Evolutionary conservation across 2,113 vertebrate genomes (phyloP).

Genomic region (Macquaria australasica): DNA sequence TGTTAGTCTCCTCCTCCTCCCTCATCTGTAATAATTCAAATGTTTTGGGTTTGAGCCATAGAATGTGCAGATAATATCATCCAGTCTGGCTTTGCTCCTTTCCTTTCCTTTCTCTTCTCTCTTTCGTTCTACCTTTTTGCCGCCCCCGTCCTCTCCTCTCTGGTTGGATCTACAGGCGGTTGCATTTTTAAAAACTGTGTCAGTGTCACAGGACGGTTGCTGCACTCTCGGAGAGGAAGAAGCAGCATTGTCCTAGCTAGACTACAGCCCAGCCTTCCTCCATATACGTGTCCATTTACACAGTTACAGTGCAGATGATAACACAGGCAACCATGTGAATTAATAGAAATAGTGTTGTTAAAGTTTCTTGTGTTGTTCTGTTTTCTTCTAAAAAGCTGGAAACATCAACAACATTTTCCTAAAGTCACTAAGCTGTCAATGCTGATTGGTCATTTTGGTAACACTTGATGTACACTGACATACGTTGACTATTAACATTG

Average conservation of each 20-base stretch:
- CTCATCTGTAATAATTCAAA: constrained; percentile 65
- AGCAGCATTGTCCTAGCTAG: background rate
- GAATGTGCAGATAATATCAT: constrained; percentile 54
- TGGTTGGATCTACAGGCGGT: constrained; percentile 37
- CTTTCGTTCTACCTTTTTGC: constrained; percentile 4
- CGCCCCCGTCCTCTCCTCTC: constrained; percentile 28
- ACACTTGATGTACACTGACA: background rate
- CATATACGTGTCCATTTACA: background rate
- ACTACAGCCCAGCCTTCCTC: constrained; percentile 2
- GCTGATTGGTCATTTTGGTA: background rate
- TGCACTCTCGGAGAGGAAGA: constrained; percentile 5
- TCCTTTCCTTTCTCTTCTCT: constrained; percentile 2
- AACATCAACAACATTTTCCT: too few species aligned
- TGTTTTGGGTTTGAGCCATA: constrained; percentile 58
- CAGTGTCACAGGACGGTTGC: constrained; percentile 63
- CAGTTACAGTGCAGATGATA: background rate
- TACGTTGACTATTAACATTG: background rate
- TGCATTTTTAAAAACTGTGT: constrained; percentile 71
- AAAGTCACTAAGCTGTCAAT: background rate
- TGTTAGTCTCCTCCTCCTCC: constrained; percentile 54
- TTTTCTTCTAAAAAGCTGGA: background rate
- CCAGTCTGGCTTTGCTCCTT: constrained; percentile 33
- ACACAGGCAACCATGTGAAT: background rate
- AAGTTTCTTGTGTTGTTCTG: background rate
- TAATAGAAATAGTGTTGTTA: background rate